Percentiles rank a stretch among this genome's conserved stretches.
phyloP scores from a whole-genome alignment of 2,888 invertebrate species.

The Onchidella celtica region DNA sequence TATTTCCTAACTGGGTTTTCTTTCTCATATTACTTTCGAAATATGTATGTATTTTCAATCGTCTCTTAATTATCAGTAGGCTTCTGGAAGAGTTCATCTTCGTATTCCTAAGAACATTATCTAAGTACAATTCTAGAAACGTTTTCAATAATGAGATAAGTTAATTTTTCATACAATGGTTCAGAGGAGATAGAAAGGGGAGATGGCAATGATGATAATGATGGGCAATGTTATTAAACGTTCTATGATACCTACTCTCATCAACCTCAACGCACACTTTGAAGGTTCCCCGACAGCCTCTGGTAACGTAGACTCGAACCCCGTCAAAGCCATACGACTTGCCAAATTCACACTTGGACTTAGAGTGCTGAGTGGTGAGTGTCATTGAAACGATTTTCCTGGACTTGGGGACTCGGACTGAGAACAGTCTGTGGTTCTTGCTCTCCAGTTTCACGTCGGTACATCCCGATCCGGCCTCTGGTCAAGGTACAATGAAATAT shows the following conservation, averaged over 20 bases:
- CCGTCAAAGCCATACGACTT: slow-evolving; percentile 17
- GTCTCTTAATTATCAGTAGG: no score
- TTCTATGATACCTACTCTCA: background rate
- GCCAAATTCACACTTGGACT: background rate
- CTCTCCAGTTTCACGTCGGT: background rate
- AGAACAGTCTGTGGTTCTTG: background rate
- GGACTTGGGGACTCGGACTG: background rate
- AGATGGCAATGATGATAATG: background rate
- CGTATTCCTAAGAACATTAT: no score
- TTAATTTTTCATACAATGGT: no score
- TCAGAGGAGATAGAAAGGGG: no score
- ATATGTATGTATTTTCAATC: no score
- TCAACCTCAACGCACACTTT: slow-evolving; percentile 6
- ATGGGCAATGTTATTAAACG: no score
- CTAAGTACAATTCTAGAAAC: no score
- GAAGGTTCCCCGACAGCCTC: background rate
- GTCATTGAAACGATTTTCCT: background rate
- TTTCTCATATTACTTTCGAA: no score
- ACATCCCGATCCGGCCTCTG: background rate
- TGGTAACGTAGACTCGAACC: background rate
- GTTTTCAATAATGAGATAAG: no score
- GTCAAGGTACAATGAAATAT: background rate
- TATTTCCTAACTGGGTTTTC: no score
- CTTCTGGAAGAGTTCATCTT: no score
- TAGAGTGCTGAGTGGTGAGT: background rate